These are phyloP conservation scores for Tiliacea aurago DNA, from an alignment of 2,888 invertebrate genomes.

Conservation along the genomic window DNA sequence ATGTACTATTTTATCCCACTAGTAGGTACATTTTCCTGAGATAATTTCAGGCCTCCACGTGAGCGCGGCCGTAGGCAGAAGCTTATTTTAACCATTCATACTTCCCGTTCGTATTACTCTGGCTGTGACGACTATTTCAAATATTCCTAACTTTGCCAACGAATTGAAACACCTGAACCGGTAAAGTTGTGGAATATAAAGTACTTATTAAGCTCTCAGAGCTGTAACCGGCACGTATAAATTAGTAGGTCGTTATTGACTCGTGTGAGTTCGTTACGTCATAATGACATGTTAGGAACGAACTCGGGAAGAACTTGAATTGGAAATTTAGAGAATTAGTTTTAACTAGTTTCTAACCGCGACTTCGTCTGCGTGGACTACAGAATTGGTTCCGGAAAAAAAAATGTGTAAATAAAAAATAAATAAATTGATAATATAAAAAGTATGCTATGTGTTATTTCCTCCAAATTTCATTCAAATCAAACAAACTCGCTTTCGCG, in stretches of 20 bases:
- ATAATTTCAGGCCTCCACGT: neutral
- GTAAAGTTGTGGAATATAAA: slow-evolving; percentile 36
- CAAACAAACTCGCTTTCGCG: too few species aligned
- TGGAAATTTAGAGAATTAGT: neutral
- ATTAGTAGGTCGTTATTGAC: slow-evolving; percentile 50
- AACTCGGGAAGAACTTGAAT: slow-evolving; percentile 13
- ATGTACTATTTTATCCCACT: too few species aligned
- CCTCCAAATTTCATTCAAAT: too few species aligned
- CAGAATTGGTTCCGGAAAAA: too few species aligned
- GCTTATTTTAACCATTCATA: neutral
- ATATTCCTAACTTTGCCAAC: slow-evolving; percentile 25
- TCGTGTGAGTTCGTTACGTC: slow-evolving; percentile 37
- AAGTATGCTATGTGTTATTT: too few species aligned
- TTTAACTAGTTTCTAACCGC: too few species aligned
- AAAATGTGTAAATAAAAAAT: too few species aligned
- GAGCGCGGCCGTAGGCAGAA: neutral
- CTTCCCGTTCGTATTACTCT: neutral
- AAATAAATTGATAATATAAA: too few species aligned
- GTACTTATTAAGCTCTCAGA: slow-evolving; percentile 23
- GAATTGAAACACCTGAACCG: slow-evolving; percentile 46
- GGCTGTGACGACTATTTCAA: slow-evolving; percentile 7
- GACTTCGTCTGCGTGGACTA: too few species aligned
- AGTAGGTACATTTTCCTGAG: too few species aligned
- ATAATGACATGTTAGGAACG: slow-evolving; percentile 30
- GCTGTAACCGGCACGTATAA: slow-evolving; percentile 35